Base-by-base conservation (phyloP, 92 coral and sea anemone species). In the Epizoanthus illoricatus region DNA sequence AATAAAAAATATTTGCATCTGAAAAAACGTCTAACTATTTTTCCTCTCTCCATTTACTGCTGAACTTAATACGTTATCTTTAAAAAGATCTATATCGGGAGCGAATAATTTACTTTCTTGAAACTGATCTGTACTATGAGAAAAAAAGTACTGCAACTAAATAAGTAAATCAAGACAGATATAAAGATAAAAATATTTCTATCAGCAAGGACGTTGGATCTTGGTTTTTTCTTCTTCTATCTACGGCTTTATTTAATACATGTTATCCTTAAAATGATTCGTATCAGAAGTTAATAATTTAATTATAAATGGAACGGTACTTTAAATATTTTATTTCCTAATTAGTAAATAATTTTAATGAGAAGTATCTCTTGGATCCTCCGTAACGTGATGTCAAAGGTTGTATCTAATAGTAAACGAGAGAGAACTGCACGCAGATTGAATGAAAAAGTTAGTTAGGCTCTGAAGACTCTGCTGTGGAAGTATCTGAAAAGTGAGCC, bases 151-250 rank as follows among this genome's bases (percentile, higher is more conserved):
- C 7, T 15, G 21, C 18, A 74, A 74, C 64, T 3, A 54, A 49
- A 49, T 73, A 74, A 74, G 57, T 74, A 71, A 21, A 28, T 28
- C 36, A 28, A 45, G 47, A 71, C 13, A 71, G 54, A 74, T 55
- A 55, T 57, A 74, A 57, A 69, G 11, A 52, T 52, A 52, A 74
- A 74, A 74, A 73, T 73, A 73, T 73, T 73, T 45, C 42, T 12
- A 52, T 52, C 64, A 19, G 79, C 47, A 73, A 54, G 43, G 16
- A 5, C 21, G 36, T 74, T 24, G 7, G 56, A 52, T 52, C 15
- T 52, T 9, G 12, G 10, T 15, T 16, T 33, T 74, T 39, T 68
- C 73, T 39, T 33, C 18, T 28, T 74, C 21, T 56, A 17, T 74
- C n/a, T 74, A 18, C n/a, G 49, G 20, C 3, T 23, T 36, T 55